A percentile compares a stretch with the other conserved stretches of the same genome.
Evolutionary conservation across 2,797 vertebrate genomes (phyloP).

Genomic region (Adrianichthys oophorus): DNA sequence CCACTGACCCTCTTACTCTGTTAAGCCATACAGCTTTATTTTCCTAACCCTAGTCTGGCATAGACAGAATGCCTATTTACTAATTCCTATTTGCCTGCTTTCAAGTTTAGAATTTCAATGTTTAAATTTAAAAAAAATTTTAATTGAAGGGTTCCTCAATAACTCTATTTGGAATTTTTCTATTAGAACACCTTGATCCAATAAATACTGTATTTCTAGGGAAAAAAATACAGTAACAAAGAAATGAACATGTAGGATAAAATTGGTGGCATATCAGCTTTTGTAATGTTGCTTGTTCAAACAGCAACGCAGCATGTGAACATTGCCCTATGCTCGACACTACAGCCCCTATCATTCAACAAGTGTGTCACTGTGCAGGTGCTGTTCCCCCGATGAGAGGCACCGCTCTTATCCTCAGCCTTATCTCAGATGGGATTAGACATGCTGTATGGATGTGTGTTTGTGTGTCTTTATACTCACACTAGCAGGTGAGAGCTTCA

Average conservation of each 20-base stretch:
- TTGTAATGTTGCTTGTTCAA: neutral
- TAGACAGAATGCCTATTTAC: neutral
- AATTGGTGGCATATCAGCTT: neutral
- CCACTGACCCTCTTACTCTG: constrained; percentile 20
- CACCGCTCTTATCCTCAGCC: constrained; percentile 48
- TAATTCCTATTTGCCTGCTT: neutral
- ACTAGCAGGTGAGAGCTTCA: constrained; percentile 39
- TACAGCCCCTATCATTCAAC: constrained; percentile 51
- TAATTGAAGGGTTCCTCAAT: no score
- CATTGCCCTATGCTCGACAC: constrained; percentile 27
- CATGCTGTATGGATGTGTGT: constrained; percentile 30
- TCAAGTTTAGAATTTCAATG: neutral
- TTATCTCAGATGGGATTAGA: constrained; percentile 69
- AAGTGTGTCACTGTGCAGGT: constrained; percentile 50
- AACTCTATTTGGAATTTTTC: no score
- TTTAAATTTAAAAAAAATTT: no score
- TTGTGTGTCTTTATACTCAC: constrained; percentile 52
- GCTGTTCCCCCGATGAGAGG: constrained; percentile 23
- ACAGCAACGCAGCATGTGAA: constrained; percentile 18
- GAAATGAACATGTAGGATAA: neutral
- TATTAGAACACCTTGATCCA: no score
- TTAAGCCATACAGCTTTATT: constrained; percentile 19
- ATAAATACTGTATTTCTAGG: no score
- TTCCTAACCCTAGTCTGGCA: neutral
- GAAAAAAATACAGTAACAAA: neutral